These are phyloP conservation scores for Stomorhina lunata DNA, from an alignment of 2,888 invertebrate genomes.

Conservation along the genomic window DNA sequence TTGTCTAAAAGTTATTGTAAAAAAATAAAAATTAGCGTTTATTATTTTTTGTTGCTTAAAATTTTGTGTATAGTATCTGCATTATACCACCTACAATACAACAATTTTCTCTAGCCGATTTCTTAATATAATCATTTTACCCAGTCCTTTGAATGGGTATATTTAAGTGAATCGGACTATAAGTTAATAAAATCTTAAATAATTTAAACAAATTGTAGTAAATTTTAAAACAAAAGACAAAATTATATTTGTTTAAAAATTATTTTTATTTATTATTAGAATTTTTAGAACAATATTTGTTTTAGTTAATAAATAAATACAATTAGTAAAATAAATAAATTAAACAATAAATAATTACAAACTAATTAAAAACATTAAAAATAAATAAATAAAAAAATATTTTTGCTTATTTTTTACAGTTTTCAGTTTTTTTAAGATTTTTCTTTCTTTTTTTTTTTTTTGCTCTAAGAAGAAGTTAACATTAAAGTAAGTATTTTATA, in stretches of 20 bases:
- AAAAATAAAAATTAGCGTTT: no score
- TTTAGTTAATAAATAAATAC: conserved; percentile 43
- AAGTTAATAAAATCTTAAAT: neutral
- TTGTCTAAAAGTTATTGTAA: no score
- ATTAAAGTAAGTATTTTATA: neutral
- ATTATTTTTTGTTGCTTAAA: no score
- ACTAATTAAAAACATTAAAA: conserved; percentile 45
- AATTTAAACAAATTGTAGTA: neutral
- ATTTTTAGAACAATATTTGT: conserved; percentile 32
- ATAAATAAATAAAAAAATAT: conserved; percentile 6
- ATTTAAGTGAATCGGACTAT: neutral
- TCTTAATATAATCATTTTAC: neutral
- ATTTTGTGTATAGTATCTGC: no score
- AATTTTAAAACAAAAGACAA: neutral
- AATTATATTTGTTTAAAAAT: conserved; percentile 9
- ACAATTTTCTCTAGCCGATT: no score
- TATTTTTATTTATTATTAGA: conserved; percentile 49
- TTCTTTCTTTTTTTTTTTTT: neutral
- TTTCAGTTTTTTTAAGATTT: neutral
- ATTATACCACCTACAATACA: no score
- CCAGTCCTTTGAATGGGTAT: neutral
- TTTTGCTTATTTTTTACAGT: neutral
- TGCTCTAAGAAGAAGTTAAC: neutral
- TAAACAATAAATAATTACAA: conserved; percentile 60
- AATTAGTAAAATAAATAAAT: conserved; percentile 65